These are phyloP conservation scores for Heliothis virescens DNA, from an alignment of 1,140 invertebrate species.

Conservation along the genomic window DNA sequence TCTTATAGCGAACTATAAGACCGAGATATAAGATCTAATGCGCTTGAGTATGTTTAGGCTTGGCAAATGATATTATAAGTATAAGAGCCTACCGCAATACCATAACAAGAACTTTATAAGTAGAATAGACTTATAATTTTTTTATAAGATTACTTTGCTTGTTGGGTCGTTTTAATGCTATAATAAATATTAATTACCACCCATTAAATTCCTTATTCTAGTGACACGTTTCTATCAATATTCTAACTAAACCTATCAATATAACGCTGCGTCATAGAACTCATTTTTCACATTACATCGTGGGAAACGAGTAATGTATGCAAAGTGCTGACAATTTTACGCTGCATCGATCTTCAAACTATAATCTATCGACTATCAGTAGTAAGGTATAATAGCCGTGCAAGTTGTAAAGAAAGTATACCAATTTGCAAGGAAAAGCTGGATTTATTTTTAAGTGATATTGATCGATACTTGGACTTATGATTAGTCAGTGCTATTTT, in stretches of 20 bases:
- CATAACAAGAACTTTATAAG: too few species aligned
- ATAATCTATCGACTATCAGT: constrained; percentile 40
- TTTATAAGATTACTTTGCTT: too few species aligned
- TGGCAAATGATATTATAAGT: too few species aligned
- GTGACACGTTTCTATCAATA: not conserved
- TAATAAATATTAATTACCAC: too few species aligned
- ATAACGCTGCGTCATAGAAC: constrained; percentile 32
- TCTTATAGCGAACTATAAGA: too few species aligned
- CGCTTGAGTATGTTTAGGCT: too few species aligned
- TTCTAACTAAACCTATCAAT: constrained; percentile 15
- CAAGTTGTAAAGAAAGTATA: constrained; percentile 24
- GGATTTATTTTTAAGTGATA: constrained; percentile 41
- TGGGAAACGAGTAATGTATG: constrained; percentile 38
- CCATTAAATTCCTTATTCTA: not conserved
- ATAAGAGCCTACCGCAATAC: too few species aligned
- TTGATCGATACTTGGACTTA: constrained; percentile 14
- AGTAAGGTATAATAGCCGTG: constrained; percentile 8
- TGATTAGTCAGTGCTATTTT: not conserved
- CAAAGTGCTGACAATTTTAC: constrained; percentile 40
- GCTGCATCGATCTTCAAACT: constrained; percentile 37
- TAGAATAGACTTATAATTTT: too few species aligned
- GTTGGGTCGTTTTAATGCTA: too few species aligned
- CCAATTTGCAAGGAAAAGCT: constrained; percentile 30
- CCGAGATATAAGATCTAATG: too few species aligned
- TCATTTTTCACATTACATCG: constrained; percentile 37